Evolutionary conservation across 2,797 vertebrate species (phyloP), one percentile per base, ranked within the genome.

Genomic region (Dryobates pubescens): DNA sequence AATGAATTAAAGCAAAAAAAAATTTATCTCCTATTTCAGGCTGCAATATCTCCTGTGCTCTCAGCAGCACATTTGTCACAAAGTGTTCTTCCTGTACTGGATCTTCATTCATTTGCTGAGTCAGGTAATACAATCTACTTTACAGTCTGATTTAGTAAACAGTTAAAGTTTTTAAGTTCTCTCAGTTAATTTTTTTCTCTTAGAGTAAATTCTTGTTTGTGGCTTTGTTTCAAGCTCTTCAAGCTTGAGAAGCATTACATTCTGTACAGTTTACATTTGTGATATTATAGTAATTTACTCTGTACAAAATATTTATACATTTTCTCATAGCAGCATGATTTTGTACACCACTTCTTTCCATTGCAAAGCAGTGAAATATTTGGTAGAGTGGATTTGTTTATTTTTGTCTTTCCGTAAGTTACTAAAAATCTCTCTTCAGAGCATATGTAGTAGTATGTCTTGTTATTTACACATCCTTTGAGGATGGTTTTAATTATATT

Each of bases 51-150:
- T 2, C 62, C 94, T 85, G 85, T 96, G 47, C 73, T 97, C 38
- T 93, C 96, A 88, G 98, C 98, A 30, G 97, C 98, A 69, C 98
- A 98, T 93, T 95, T 98, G 58, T 98, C 98, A 57, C 98, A 98
- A 76, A 98, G 98, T 86, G 90, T 95, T 73, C 96, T 97, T 87
- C 96, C 98, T 93, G 72, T 98, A 65, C 93, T 98, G 67, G 98
- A 99, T 96, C 97, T 98, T 91, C 97, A 98, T 38, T 98, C 98
- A 9, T 97, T 98, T 70, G 36, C 98, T 27, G 99, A 99, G 75
- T 99, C 99, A 90, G 99, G 99, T 98, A 98, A 98, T 88, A 36
- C 2, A 36, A 90, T 49, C 23, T 85, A 0, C 78, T 96, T 88
- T 92, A 73, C 82, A 57, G n/a, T 90, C 41, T 73, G 36, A 20